Base-by-base conservation (phyloP, 2,888 invertebrate genomes). In the Scaeva pyrastri region DNA sequence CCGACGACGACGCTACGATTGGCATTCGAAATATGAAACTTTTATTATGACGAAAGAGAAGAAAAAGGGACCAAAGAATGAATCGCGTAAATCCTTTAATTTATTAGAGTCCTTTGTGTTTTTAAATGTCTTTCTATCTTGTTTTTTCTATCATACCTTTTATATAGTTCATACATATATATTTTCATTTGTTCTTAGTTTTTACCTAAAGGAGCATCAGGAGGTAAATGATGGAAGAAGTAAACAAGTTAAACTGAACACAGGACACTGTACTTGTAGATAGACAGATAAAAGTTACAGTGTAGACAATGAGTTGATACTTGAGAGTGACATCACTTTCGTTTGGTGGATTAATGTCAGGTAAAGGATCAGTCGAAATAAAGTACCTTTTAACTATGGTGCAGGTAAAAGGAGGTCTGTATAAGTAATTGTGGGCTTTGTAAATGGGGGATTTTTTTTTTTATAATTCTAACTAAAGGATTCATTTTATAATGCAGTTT, bases 1-100 rank as follows among this genome's bases (percentile, higher is more conserved):
- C n/a, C 39, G 10, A 12, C 39, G 39, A 12, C 39, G 19, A 19
- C 12, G 62, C 71, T 31, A 55, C 76, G 80, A 76, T 85, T 85
- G 80, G 55, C 80, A 85, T 80, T 76, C 60, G 62, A 76, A 85
- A 85, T 81, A 76, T 76, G 85, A 85, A 85, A 76, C 68, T 72
- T 80, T 80, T 62, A 76, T 60, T 55, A 48, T 19, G 50, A 23
- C 11, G 52, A 52, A 48, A 58, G 31, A 55, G 48, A 43, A 8
- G 41, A 21, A 36, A 16, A 48, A 48, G 50, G 36, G 71, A 12
- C 58, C 45, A 58, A 48, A 60, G 72, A 71, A 73, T 60, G 60
- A 45, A 80, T 85, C 72, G 23, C 72, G 43, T 43, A 81, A 81
- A 85, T 80, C 85, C 80, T 73, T 80, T 81, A 85, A 85, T 85